A percentile compares a stretch with the other conserved stretches of the same genome.
phyloP scores from a whole-genome alignment of 2,113 vertebrate species.

The Psilopogon haemacephalus region DNA sequence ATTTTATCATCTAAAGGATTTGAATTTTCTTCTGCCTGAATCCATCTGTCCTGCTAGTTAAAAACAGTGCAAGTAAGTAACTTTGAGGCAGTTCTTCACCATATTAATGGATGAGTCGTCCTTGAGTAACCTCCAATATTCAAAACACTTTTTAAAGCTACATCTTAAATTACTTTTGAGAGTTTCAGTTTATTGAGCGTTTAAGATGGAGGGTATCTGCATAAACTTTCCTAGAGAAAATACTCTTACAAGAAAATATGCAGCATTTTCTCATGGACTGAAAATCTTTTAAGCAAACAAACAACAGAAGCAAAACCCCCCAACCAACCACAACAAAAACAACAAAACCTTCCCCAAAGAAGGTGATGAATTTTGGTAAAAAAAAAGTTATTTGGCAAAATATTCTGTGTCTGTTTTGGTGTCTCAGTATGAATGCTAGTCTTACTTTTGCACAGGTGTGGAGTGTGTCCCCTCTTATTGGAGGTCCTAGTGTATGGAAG shows the following conservation, averaged over 20 bases:
- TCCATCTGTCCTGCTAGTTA: background rate
- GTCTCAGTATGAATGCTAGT: background rate
- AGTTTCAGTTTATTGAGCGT: background rate
- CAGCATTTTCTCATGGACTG: background rate
- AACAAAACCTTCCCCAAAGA: background rate
- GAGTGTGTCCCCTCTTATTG: background rate
- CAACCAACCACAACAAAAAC: no score
- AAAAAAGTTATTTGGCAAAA: background rate
- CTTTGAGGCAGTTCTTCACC: background rate
- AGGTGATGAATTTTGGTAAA: background rate
- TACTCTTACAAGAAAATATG: background rate
- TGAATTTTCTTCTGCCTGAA: background rate
- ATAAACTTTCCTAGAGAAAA: background rate
- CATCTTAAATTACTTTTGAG: background rate
- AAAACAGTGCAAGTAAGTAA: background rate
- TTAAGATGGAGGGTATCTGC: background rate
- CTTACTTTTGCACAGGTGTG: background rate
- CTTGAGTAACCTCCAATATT: background rate
- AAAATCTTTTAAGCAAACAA: background rate
- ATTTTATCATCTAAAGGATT: background rate
- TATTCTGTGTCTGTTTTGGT: background rate
- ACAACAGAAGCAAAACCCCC: no score
- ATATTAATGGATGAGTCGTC: background rate
- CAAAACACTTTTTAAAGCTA: background rate
- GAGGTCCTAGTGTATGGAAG: no score